phyloP scores from a whole-genome alignment of 2,797 vertebrate species.

The Myotis findleyi region DNA sequence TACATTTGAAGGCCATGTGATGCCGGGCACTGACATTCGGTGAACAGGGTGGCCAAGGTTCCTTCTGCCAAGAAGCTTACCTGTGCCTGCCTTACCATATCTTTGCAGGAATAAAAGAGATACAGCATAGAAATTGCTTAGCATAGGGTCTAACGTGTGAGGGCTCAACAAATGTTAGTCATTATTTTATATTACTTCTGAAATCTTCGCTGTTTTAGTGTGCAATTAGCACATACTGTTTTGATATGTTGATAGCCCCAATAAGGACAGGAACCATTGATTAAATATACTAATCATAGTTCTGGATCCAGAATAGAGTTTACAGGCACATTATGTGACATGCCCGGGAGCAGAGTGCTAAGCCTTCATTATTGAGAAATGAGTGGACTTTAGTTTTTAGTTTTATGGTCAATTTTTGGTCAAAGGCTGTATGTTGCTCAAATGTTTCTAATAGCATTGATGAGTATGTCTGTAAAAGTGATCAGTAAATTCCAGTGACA shows the following conservation, averaged over 20 bases:
- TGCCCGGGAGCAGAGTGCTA: constrained; percentile 59
- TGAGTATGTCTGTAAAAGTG: background rate
- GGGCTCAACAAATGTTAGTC: constrained; percentile 62
- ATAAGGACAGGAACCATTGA: constrained; percentile 68
- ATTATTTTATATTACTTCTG: constrained; percentile 72
- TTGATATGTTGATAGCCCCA: constrained; percentile 64
- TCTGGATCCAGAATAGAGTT: constrained; percentile 66
- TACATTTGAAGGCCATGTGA: background rate
- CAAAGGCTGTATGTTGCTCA: constrained; percentile 36
- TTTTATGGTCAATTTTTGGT: constrained; percentile 61
- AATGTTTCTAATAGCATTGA: background rate
- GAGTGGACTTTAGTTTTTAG: constrained; percentile 25
- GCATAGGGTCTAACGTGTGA: background rate
- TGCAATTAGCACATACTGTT: constrained; percentile 64
- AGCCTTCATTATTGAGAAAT: constrained; percentile 70
- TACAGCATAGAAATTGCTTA: constrained; percentile 8
- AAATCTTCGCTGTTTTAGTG: constrained; percentile 71
- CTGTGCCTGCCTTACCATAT: background rate
- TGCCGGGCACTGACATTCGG: background rate
- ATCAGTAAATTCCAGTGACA: background rate
- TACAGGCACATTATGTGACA: constrained; percentile 63
- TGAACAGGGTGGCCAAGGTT: background rate
- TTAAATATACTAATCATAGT: constrained; percentile 80
- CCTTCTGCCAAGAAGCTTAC: background rate
- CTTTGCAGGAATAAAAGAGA: background rate